Evolutionary conservation across 2,888 invertebrate genomes (phyloP).

Genomic region (Romanomermis culicivorax): DNA sequence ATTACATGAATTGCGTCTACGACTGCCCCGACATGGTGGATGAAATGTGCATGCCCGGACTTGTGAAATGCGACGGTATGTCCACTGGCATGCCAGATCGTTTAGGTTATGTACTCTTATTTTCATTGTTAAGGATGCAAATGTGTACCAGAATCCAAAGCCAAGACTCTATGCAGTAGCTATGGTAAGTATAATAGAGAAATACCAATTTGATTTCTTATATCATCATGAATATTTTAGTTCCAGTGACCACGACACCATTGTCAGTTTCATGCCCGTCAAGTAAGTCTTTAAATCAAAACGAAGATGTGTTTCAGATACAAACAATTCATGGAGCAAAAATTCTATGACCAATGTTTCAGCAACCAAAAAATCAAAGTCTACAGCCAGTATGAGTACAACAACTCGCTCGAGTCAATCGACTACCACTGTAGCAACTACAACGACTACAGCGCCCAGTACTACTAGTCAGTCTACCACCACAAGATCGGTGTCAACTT

Average conservation of each 20-base stretch:
- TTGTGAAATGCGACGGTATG: neutral
- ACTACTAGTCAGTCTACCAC: too few species aligned
- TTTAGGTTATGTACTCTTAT: neutral
- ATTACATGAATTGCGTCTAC: neutral
- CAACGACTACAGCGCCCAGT: neutral
- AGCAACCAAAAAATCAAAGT: neutral
- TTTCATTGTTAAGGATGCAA: neutral
- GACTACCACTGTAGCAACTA: neutral
- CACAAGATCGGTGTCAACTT: too few species aligned
- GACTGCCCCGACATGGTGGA: neutral
- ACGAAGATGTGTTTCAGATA: too few species aligned
- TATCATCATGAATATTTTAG: too few species aligned
- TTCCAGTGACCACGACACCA: too few species aligned
- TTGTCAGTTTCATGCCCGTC: too few species aligned
- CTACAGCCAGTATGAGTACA: neutral
- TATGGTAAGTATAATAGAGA: neutral
- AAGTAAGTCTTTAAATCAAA: too few species aligned
- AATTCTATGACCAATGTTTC: too few species aligned
- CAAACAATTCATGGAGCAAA: too few species aligned
- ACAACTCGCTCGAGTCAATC: neutral
- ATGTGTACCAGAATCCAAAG: neutral
- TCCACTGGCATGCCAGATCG: neutral
- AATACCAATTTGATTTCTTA: too few species aligned
- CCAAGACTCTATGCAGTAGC: neutral
- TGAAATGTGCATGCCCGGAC: conserved; percentile 1